These are phyloP conservation scores for Aethina tumida DNA, from an alignment of 1,140 invertebrate species.

Conservation along the genomic window DNA sequence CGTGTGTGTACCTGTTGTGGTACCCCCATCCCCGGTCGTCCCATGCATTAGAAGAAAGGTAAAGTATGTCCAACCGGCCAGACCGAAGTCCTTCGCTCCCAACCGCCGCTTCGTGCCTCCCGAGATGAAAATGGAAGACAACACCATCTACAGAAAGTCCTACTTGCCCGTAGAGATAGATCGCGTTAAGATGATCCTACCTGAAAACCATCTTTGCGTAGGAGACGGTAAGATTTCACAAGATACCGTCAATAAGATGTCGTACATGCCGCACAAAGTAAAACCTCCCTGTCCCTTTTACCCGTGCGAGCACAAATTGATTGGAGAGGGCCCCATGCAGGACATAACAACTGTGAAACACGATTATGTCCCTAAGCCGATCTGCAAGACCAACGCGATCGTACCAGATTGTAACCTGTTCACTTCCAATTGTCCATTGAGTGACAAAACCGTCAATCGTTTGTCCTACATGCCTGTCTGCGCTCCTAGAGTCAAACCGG, in stretches of 20 bases:
- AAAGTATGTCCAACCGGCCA: constrained; percentile 50
- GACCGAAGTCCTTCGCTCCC: constrained; percentile 43
- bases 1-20: constrained; percentile 22
- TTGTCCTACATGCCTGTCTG: constrained; percentile 43
- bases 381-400: constrained; percentile 32
- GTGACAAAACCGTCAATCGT: constrained; percentile 41
- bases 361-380: constrained; percentile 58
- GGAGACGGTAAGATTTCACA: constrained; percentile 37
- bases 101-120: constrained; percentile 41
- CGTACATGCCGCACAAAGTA: constrained; percentile 41
- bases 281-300: constrained; percentile 31
- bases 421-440: constrained; percentile 33
- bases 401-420: constrained; percentile 37
- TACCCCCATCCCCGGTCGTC: constrained; percentile 8
- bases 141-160: constrained; percentile 48
- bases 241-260: constrained; percentile 47
- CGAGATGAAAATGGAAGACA: constrained; percentile 41
- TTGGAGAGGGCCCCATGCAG: constrained; percentile 57
- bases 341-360: constrained; percentile 59
- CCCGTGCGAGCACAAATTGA: constrained; percentile 32
- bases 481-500: constrained; percentile 35
- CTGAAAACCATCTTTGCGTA: constrained; percentile 33
- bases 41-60: constrained; percentile 28
- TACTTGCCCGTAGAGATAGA: constrained; percentile 39
- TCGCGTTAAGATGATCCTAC: constrained; percentile 32